A percentile compares a stretch with the other conserved stretches of the same genome.
Conservation (phyloP, 2,113 vertebrate species). For the Ophiodon elongatus region DNA sequence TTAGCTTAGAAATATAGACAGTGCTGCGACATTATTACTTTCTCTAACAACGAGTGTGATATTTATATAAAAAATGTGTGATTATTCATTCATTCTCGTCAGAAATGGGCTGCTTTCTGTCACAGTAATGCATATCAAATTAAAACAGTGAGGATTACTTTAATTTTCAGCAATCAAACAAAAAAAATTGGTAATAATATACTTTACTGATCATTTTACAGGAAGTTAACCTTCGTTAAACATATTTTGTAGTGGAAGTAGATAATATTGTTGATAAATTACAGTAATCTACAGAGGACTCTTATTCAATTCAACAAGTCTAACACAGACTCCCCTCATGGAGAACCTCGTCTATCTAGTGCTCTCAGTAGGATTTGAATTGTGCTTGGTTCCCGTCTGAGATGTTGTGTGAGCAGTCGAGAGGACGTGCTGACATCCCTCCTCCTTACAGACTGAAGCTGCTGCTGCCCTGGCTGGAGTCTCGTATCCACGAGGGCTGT, state of each 20-base stretch:
- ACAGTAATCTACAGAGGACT: not conserved
- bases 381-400: not conserved
- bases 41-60: not conserved
- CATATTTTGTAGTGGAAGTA: not conserved
- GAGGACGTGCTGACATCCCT: not conserved
- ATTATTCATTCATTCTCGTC: not conserved
- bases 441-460: slow-evolving; percentile 90
- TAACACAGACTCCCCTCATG: not conserved
- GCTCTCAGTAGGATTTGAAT: not conserved
- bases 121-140: not conserved
- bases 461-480: slow-evolving; percentile 96
- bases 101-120: not conserved
- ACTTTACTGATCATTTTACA: not conserved
- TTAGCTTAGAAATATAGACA: not conserved
- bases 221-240: not conserved
- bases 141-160: not conserved
- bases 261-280: not conserved
- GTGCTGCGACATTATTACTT: not conserved
- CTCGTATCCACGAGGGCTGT: slow-evolving; percentile 97
- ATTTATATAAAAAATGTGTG: not conserved
- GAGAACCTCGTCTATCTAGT: not conserved
- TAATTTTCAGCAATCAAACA: not conserved
- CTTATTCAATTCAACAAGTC: not conserved
- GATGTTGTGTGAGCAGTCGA: not conserved
- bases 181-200: not conserved